Conservation (phyloP, 2,888 invertebrate genomes). For the Exocentrus adspersus region DNA sequence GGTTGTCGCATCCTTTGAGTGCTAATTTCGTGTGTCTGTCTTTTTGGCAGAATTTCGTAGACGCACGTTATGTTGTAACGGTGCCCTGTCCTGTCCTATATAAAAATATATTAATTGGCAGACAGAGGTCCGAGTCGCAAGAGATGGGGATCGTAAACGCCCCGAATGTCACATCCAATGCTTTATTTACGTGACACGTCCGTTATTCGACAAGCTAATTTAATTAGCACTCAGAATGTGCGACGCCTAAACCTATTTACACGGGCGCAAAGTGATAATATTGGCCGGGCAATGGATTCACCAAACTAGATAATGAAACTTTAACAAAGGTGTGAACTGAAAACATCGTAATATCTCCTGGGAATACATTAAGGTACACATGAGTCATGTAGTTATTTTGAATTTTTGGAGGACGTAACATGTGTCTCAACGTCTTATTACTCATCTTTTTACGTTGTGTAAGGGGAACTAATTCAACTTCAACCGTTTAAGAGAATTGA, state of each 20-base stretch:
- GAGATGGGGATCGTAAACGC: constrained; percentile 1
- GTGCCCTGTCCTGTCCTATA: constrained; percentile 3
- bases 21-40: too few relatives aligned
- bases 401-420: too few relatives aligned
- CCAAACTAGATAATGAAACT: neutral
- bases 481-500: too few relatives aligned
- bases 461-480: too few relatives aligned
- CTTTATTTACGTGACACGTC: constrained; percentile 15
- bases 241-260: constrained; percentile 2
- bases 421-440: too few relatives aligned
- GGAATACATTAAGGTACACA: neutral
- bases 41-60: neutral
- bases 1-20: too few relatives aligned
- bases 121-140: constrained; percentile 12
- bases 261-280: neutral
- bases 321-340: neutral
- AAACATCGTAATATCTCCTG: neutral
- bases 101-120: constrained; percentile 24
- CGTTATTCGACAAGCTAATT: constrained; percentile 14
- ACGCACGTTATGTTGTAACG: constrained; percentile 7
- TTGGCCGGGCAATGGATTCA: neutral
- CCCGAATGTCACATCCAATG: constrained; percentile 15
- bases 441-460: too few relatives aligned
- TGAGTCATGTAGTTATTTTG: too few relatives aligned
- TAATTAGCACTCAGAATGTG: constrained; percentile 20